Evolutionary conservation across 2,113 vertebrate species (phyloP).

Genomic region (Daubentonia madagascariensis): DNA sequence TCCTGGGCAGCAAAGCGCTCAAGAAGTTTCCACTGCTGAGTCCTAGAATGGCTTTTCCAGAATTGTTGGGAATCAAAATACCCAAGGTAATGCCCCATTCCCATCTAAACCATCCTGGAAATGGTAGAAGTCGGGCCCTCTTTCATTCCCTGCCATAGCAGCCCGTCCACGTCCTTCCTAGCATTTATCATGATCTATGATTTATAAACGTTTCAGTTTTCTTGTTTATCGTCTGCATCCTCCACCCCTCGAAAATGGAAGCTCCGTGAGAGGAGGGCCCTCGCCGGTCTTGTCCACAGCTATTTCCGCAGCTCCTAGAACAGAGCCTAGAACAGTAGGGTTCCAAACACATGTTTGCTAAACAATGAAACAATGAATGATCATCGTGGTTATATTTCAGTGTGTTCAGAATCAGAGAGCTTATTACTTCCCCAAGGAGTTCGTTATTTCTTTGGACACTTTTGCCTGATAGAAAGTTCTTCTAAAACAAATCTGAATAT

Average conservation of each 20-base stretch:
- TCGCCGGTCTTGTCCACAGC: neutral
- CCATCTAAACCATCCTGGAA: neutral
- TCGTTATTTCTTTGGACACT: neutral
- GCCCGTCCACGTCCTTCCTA: neutral
- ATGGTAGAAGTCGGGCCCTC: accelerated
- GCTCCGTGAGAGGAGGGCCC: accelerated
- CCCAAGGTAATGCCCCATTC: neutral
- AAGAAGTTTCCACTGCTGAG: neutral
- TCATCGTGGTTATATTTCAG: neutral
- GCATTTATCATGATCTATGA: neutral
- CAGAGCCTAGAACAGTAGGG: neutral
- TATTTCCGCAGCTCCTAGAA: neutral
- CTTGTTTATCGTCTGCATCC: neutral
- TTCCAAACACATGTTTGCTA: neutral
- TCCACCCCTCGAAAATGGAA: neutral
- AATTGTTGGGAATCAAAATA: neutral
- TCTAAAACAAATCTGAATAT: neutral
- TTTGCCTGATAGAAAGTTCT: neutral
- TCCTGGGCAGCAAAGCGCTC: neutral
- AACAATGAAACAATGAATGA: neutral
- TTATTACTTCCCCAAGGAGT: neutral
- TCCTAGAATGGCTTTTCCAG: neutral
- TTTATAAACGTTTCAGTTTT: neutral
- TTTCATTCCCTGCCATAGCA: neutral
- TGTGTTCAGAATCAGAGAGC: neutral